These are phyloP conservation scores for Amiota mariae DNA, from an alignment of 2,888 invertebrate species.

Conservation along the genomic window DNA sequence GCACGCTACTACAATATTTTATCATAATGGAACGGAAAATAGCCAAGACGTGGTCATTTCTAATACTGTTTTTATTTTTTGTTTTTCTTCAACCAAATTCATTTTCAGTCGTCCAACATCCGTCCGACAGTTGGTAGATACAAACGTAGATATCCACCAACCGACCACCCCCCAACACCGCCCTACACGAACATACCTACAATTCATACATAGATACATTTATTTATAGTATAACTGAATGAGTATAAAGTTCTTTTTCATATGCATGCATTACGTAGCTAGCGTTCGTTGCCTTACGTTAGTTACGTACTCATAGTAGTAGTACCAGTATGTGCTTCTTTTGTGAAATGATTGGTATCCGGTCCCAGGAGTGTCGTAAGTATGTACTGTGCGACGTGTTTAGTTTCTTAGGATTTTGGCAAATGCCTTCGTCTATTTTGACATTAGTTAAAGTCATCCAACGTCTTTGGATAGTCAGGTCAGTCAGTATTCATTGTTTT, in stretches of 20 bases:
- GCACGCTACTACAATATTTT: constrained; percentile 61
- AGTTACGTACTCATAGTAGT: neutral
- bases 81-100: constrained; percentile 45
- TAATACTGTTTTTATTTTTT: constrained; percentile 63
- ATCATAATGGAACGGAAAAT: constrained; percentile 68
- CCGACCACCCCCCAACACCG: too few relatives aligned
- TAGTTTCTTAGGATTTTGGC: constrained; percentile 46
- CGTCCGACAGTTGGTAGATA: neutral
- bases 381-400: constrained; percentile 50
- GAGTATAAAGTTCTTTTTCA: neutral
- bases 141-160: constrained; percentile 19
- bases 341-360: constrained; percentile 67
- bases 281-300: too few relatives aligned
- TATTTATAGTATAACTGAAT: neutral
- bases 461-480: neutral
- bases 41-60: constrained; percentile 67
- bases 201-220: too few relatives aligned
- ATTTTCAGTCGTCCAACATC: too few relatives aligned
- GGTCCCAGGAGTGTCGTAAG: constrained; percentile 69
- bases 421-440: constrained; percentile 52
- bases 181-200: too few relatives aligned
- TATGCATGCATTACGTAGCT: neutral
- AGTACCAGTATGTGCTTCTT: constrained; percentile 46
- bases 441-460: constrained; percentile 1
- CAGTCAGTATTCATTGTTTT: neutral